Conservation (phyloP, 2,113 vertebrate species). For the Hippocampus zosterae region DNA sequence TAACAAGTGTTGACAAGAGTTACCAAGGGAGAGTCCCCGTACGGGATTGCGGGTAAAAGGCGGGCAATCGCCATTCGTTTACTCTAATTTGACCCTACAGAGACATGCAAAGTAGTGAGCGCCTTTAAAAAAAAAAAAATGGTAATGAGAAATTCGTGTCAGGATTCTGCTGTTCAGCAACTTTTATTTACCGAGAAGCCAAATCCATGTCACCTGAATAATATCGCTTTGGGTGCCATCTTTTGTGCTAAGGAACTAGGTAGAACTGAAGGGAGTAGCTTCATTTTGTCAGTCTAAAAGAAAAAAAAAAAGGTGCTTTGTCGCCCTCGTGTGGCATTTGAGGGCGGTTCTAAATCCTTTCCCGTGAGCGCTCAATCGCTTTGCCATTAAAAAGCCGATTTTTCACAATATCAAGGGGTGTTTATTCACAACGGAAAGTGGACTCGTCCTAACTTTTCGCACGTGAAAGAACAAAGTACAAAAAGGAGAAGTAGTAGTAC, state of each 20-base stretch:
- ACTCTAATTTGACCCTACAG: constrained; percentile 99
- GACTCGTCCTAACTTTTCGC: neutral
- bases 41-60: constrained; percentile 99
- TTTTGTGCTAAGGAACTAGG: too few species aligned
- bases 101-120: constrained; percentile 91
- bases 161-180: constrained; percentile 37
- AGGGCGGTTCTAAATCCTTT: too few species aligned
- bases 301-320: neutral
- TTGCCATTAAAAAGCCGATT: neutral
- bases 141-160: neutral
- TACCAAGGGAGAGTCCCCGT: constrained; percentile 96
- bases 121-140: constrained; percentile 81
- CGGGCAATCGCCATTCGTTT: constrained; percentile 96
- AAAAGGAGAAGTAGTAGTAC: constrained; percentile 9
- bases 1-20: constrained; percentile 99
- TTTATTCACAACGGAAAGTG: neutral
- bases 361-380: too few species aligned
- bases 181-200: too few species aligned
- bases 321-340: neutral
- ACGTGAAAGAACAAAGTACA: constrained; percentile 10
- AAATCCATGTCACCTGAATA: too few species aligned
- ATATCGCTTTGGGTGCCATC: too few species aligned
- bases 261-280: too few species aligned
- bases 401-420: neutral
- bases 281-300: too few species aligned